Evolutionary conservation across 2,113 vertebrate genomes (phyloP).

Genomic region (Hypocryptadius cinnamomeus): DNA sequence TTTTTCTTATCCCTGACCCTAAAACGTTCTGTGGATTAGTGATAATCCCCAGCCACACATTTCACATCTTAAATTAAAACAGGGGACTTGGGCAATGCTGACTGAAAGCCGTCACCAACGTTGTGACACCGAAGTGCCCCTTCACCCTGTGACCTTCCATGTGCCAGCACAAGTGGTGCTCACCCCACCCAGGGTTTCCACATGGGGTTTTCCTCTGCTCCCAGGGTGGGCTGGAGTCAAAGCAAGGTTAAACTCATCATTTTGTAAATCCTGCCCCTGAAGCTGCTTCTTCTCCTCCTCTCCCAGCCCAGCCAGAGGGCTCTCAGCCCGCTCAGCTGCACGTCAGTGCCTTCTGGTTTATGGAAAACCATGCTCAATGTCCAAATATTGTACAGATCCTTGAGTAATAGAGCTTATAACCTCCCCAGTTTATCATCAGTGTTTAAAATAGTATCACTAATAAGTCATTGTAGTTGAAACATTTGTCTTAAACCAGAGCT

Average conservation of each 20-base stretch:
- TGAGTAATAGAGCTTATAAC: not conserved
- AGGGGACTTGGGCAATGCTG: not conserved
- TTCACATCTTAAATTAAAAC: not conserved
- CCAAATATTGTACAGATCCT: not conserved
- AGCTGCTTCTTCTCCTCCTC: not conserved
- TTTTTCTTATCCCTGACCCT: not conserved
- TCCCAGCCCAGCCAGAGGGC: not conserved
- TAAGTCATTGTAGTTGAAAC: not conserved
- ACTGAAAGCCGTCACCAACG: not conserved
- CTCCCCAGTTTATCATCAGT: not conserved
- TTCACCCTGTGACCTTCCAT: fast-evolving
- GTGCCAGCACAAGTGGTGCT: fast-evolving
- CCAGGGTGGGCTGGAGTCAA: not conserved
- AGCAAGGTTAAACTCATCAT: not conserved
- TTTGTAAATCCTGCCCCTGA: not conserved
- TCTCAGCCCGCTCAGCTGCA: not conserved
- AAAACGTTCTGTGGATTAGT: not conserved
- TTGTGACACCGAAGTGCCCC: not conserved
- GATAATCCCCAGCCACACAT: not conserved
- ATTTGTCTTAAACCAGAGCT: not conserved
- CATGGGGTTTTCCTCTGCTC: fast-evolving
- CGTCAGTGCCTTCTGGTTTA: not conserved
- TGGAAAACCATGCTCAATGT: not conserved
- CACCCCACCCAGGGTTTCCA: fast-evolving
- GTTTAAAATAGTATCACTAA: not conserved